Percentiles rank a stretch among this genome's conserved stretches.
These are phyloP conservation scores for Spicauda simplicius DNA, from an alignment of 2,888 invertebrate genomes.

Conservation along the genomic window DNA sequence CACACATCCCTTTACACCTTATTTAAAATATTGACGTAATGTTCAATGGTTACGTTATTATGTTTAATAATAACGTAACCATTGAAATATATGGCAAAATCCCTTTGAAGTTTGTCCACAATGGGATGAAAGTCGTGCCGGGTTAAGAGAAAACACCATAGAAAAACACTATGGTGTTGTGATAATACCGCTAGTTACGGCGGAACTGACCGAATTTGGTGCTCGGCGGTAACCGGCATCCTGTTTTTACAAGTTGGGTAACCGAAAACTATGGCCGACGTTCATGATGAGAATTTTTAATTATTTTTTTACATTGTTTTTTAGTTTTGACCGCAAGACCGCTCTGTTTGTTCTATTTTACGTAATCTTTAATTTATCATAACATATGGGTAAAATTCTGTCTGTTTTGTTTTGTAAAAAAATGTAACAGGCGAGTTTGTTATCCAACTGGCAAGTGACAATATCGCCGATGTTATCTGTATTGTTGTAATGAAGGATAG, in stretches of 20 bases:
- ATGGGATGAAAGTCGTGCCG: constrained; percentile 59
- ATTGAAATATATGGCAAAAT: constrained; percentile 32
- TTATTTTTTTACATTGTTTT: constrained; percentile 28
- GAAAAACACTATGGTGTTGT: constrained; percentile 48
- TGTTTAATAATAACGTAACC: not conserved
- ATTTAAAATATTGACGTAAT: too few relatives aligned
- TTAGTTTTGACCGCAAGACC: not conserved
- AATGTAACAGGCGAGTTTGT: too few relatives aligned
- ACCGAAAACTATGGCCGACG: constrained; percentile 14
- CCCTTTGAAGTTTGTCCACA: constrained; percentile 66
- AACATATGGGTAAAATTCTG: too few relatives aligned
- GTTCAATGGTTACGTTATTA: not conserved
- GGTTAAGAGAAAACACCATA: constrained; percentile 43
- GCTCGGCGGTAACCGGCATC: constrained; percentile 41
- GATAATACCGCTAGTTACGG: constrained; percentile 45
- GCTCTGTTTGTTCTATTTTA: too few relatives aligned
- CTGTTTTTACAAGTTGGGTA: constrained; percentile 38
- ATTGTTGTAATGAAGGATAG: too few relatives aligned
- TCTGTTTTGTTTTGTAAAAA: too few relatives aligned
- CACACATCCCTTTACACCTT: not conserved
- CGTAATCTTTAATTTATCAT: too few relatives aligned
- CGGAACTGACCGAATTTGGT: constrained; percentile 44
- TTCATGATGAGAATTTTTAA: constrained; percentile 23
- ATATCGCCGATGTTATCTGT: too few relatives aligned
- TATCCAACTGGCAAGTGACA: too few relatives aligned